Base-by-base conservation (phyloP, 2,888 invertebrate species). In the Stramonita haemastoma region DNA sequence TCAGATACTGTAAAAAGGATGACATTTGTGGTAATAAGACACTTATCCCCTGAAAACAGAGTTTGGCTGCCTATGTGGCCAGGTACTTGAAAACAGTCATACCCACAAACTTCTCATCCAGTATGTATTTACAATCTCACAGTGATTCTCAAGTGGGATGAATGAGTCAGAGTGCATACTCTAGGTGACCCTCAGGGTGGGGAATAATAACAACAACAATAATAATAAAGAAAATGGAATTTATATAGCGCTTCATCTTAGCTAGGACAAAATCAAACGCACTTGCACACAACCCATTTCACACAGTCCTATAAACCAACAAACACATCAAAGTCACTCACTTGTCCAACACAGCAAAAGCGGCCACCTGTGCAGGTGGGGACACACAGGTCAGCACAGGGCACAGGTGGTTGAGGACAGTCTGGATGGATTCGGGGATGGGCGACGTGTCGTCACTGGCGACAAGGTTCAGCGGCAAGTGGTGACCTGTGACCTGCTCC, bases 371-470 rank as follows among this genome's bases (percentile, higher is more conserved):
- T 11, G 94, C 93, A 60, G 93, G 91, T 57, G 93, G 90, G 36
- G 92, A 89, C n/a, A 32, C 29, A 77, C 91, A 91, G 77, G 93
- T 89, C 85, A 96, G 91, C 87, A 95, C 91, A 1, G 95, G 95
- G 86, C 94, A 93, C 29, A 95, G 90, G 90, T 95, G 95, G 90
- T 95, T 95, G 79, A 96, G 89, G 56, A 96, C 87, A 26, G 95
- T 94, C 92, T 95, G 95, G 26, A 95, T 87, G 90, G 93, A 92
- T 90, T 95, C 94, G n/a, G 95, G 95, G 84, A 95, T 87, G 70
- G 92, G 91, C 29, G 88, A 90, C 86, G 93, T 93, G 66, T 93
- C 93, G 56, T 94, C 94, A n/a, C 93, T 93, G 17, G 95, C 95
- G n/a, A 93, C 91, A n/a, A 95, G 92, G 77, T 94, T 91, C 79